Conservation (phyloP, 2,888 invertebrate genomes). For the Andricus quercusramuli region DNA sequence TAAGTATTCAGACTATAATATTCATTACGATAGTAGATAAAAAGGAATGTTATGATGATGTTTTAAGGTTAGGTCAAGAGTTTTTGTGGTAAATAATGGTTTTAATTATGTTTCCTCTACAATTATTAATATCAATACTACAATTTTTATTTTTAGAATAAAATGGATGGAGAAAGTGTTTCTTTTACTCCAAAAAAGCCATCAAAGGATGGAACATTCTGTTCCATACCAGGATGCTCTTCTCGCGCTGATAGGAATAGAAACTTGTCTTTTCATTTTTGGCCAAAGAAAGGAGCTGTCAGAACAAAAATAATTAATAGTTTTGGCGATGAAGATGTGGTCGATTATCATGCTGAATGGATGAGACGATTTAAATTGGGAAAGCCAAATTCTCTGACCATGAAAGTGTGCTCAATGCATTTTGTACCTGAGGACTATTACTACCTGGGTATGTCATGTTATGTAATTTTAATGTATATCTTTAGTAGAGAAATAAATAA, state of each 20-base stretch:
- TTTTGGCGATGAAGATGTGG: too few species aligned
- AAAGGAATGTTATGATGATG: too few species aligned
- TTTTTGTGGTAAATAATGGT: neutral
- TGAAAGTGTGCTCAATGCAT: too few species aligned
- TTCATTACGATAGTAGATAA: too few species aligned
- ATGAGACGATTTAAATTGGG: too few species aligned
- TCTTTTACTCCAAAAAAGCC: neutral
- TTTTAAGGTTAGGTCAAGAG: too few species aligned
- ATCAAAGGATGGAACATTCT: neutral
- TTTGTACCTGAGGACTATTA: too few species aligned
- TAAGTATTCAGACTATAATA: too few species aligned
- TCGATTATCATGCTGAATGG: too few species aligned
- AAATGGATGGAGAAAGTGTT: neutral
- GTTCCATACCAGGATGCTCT: constrained; percentile 4
- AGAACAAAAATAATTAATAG: neutral
- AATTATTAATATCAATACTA: neutral
- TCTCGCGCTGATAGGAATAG: neutral
- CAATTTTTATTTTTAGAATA: neutral
- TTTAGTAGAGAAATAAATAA: neutral
- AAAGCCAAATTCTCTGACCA: too few species aligned
- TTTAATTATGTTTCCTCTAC: neutral
- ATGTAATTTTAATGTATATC: too few species aligned
- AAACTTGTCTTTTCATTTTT: neutral
- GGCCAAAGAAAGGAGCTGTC: neutral
- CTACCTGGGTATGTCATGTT: too few species aligned